Conservation (phyloP, 2,113 vertebrate species). For the Polypterus senegalus region DNA sequence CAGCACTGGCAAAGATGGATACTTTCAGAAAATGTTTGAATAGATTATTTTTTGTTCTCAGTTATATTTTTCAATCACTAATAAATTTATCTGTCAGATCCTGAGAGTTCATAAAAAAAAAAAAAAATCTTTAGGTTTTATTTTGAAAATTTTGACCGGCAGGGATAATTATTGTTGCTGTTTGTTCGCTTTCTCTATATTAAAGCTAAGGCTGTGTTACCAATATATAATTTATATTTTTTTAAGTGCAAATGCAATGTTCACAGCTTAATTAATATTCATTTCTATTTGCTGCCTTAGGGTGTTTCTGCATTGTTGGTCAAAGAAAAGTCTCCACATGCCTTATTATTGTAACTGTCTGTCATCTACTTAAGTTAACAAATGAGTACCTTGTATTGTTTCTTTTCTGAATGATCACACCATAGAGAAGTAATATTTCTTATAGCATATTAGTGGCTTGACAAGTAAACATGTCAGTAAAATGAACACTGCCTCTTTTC, state of each 20-base stretch:
- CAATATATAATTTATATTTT: slow-evolving; percentile 1
- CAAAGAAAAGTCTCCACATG: slow-evolving; percentile 32
- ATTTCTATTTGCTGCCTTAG: slow-evolving; percentile 53
- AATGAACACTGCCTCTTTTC: background rate
- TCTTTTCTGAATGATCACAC: slow-evolving; percentile 27
- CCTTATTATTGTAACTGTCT: slow-evolving; percentile 52
- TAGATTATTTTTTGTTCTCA: too few relatives aligned
- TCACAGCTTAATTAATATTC: slow-evolving; percentile 55
- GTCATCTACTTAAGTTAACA: slow-evolving; percentile 44
- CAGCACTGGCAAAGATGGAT: too few relatives aligned
- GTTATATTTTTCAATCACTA: too few relatives aligned
- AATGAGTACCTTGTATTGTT: slow-evolving; percentile 42
- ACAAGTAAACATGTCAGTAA: background rate
- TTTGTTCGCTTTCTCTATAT: background rate
- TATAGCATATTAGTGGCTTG: slow-evolving; percentile 22
- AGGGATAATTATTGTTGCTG: too few relatives aligned
- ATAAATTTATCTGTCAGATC: too few relatives aligned
- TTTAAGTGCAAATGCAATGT: background rate
- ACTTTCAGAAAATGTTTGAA: too few relatives aligned
- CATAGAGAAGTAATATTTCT: slow-evolving; percentile 6
- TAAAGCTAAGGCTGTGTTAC: background rate
- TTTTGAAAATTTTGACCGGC: too few relatives aligned
- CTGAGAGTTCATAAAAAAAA: too few relatives aligned
- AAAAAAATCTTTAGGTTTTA: too few relatives aligned
- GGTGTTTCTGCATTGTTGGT: slow-evolving; percentile 37